Base-by-base conservation (phyloP, 2,888 invertebrate genomes). In the Cheilosia scutellata region DNA sequence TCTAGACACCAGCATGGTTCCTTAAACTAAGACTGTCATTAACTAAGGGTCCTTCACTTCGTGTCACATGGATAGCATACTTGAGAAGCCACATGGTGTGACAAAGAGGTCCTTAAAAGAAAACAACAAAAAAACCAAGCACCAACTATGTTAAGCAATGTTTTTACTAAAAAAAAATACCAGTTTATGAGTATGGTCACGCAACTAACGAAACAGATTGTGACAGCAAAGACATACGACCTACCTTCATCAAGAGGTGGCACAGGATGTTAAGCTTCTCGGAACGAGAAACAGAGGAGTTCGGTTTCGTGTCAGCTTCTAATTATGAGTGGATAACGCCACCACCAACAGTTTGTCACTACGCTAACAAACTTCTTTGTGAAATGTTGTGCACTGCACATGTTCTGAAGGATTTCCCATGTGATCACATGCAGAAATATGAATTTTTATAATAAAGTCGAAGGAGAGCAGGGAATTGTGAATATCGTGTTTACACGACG, bases 151-250 rank as follows among this genome's bases (percentile, higher is more conserved):
- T 66, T 63, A 25, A 63, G 40, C 68, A 75, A 84, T 37, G 62
- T 68, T 55, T 49, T 31, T 62, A 33, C 47, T 6, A 53, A 71
- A 53, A 33, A 68, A 40, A 33, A 62, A 57, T 20, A 20, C 27
- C 20, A 58, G 20, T 68, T 79, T 84, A 84, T 79, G 78, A 79
- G 65, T 74, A 79, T 70, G 63, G 79, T 75, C 84, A 84, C 84
- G 84, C 75, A 70, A 51, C 25, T 5, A 25, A 79, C n/a, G 63
- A 57, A 62, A 47, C 16, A 47, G 44, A 77, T 63, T 63, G 70
- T 57, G 42, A 57, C 63, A 57, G 51, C 29, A 66, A 27, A 77
- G 71, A 57, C 78, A 68, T 66, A 82, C 78, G 57, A 40, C 58
- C 37, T 20, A 37, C 68, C 29, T 31, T 53, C 37, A 11, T 27